Evolutionary conservation across 2,888 invertebrate species (phyloP).

Genomic region (Limnephilus rhombicus): DNA sequence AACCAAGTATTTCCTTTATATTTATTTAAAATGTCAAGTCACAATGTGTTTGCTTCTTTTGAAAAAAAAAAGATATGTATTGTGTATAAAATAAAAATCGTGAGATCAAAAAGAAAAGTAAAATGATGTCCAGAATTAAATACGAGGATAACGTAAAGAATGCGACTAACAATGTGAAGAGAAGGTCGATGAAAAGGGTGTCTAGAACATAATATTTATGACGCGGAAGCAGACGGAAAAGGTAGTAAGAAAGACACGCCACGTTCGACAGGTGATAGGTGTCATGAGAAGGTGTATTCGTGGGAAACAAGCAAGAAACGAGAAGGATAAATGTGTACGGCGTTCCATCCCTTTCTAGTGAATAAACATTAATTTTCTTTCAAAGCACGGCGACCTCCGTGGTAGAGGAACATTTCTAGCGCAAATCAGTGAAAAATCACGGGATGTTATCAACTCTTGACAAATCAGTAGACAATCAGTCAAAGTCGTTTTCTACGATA

Average conservation of each 20-base stretch:
- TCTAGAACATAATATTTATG: not conserved
- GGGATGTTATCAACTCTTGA: no score
- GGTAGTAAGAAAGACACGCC: not conserved
- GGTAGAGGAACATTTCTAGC: not conserved
- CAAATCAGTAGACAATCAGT: no score
- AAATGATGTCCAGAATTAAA: not conserved
- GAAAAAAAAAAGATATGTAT: no score
- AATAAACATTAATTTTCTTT: not conserved
- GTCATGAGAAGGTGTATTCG: not conserved
- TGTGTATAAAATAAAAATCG: no score
- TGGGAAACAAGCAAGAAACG: not conserved
- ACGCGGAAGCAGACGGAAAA: not conserved
- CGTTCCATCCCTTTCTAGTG: not conserved
- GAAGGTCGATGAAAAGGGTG: not conserved
- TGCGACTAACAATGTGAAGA: not conserved
- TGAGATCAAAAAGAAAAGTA: not conserved
- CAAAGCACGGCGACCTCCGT: not conserved
- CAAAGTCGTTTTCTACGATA: no score
- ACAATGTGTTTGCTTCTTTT: no score
- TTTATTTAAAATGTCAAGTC: no score
- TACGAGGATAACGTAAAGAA: not conserved
- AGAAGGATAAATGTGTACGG: not conserved
- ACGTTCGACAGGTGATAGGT: not conserved
- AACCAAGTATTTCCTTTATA: no score
- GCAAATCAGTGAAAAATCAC: no score